phyloP scores from a whole-genome alignment of 2,888 invertebrate species.

The Yponomeuta evonymella region DNA sequence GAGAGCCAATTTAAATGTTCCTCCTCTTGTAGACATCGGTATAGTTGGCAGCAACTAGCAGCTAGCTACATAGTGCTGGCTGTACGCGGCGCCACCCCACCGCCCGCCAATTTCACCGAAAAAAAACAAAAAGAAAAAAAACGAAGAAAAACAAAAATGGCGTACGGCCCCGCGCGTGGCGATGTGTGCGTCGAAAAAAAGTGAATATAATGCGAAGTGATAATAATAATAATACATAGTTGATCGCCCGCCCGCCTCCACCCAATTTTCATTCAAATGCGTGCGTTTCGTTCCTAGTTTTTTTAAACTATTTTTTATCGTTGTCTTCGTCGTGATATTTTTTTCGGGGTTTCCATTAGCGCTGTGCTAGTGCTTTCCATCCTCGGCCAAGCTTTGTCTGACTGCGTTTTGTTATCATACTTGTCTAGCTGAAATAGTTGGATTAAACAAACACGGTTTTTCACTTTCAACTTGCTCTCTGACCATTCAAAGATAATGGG shows the following conservation, averaged over 20 bases:
- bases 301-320: conserved; percentile 59
- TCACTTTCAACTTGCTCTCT: background rate
- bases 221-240: conserved; percentile 70
- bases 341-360: conserved; percentile 73
- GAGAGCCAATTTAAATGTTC: conserved; percentile 75
- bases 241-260: conserved; percentile 59
- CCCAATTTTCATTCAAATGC: conserved; percentile 75
- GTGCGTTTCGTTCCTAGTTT: conserved; percentile 39
- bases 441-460: conserved; percentile 21
- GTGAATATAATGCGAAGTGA: conserved; percentile 74
- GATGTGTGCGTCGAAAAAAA: conserved; percentile 70
- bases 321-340: conserved; percentile 43
- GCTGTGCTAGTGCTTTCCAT: conserved; percentile 51
- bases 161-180: conserved; percentile 34
- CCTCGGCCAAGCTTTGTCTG: conserved; percentile 41
- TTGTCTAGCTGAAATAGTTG: conserved; percentile 32
- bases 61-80: conserved; percentile 44
- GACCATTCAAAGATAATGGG: background rate
- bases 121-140: conserved; percentile 64
- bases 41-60: conserved; percentile 60
- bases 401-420: conserved; percentile 32
- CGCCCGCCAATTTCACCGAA: conserved; percentile 51
- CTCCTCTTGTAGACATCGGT: conserved; percentile 74
- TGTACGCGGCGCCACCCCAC: conserved; percentile 43
- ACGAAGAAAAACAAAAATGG: conserved; percentile 69